Evolutionary conservation across 2,797 vertebrate genomes (phyloP).

Genomic region (Pseudomugil tenellus): DNA sequence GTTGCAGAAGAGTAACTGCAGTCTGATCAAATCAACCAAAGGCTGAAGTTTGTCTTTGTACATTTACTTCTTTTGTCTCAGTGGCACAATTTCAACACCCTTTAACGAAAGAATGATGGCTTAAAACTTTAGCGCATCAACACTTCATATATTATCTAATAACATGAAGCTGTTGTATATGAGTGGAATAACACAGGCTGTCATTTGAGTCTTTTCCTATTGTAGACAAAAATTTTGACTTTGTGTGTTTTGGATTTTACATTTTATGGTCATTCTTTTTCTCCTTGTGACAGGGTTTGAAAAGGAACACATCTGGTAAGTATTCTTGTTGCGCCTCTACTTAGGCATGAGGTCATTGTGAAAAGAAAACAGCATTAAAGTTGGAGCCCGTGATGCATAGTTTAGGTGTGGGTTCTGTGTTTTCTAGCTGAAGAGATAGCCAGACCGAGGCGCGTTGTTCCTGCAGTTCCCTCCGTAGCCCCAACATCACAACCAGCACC

Average conservation of each 20-base stretch:
- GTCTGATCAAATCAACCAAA: constrained; percentile 44
- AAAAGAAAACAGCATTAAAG: background rate
- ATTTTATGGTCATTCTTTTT: constrained; percentile 32
- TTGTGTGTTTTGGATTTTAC: constrained; percentile 37
- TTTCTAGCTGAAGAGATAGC: constrained; percentile 93
- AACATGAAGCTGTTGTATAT: background rate
- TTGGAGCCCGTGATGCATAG: background rate
- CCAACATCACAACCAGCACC: constrained; percentile 78
- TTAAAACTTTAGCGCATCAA: background rate
- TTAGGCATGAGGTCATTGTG: background rate
- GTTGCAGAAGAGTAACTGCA: constrained; percentile 5
- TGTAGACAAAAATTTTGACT: rapidly evolving
- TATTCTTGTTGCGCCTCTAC: constrained; percentile 57
- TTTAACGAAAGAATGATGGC: background rate
- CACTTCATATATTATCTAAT: background rate
- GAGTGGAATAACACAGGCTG: background rate
- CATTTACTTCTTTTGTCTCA: background rate
- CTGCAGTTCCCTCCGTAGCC: constrained; percentile 73
- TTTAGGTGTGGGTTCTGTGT: background rate
- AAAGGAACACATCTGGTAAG: constrained; percentile 95
- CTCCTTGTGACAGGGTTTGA: constrained; percentile 88
- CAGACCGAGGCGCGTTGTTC: constrained; percentile 89
- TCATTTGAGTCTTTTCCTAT: background rate
- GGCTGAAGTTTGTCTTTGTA: constrained; percentile 31
- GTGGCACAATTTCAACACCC: background rate